A percentile compares a stretch with the other conserved stretches of the same genome.
Evolutionary conservation across 1,140 invertebrate species (phyloP).

Genomic region (Palaemon carinicauda): DNA sequence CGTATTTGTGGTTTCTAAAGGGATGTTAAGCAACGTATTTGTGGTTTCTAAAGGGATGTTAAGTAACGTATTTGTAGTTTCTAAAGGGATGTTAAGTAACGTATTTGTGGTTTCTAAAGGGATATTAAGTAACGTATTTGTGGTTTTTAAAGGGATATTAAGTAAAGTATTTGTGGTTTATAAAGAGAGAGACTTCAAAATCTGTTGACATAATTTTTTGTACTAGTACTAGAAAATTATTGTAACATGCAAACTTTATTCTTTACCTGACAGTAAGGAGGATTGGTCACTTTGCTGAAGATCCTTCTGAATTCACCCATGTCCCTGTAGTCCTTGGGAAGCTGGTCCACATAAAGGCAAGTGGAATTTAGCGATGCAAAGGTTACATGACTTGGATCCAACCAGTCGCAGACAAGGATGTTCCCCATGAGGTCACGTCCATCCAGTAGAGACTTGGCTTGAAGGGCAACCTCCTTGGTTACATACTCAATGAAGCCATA

Average conservation of each 20-base stretch:
- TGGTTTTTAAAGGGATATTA: no score
- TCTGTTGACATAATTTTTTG: no score
- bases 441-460: constrained; percentile 68
- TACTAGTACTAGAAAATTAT: not conserved
- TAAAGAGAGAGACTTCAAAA: no score
- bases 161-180: no score
- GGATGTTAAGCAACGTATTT: no score
- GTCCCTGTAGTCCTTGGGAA: constrained; percentile 70
- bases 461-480: constrained; percentile 67
- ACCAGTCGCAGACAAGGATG: constrained; percentile 69
- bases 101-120: no score
- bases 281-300: constrained; percentile 68
- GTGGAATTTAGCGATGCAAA: constrained; percentile 64
- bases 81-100: no score
- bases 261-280: constrained; percentile 71
- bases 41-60: no score
- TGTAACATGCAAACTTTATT: no score
- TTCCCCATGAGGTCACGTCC: constrained; percentile 64
- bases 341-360: constrained; percentile 60
- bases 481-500: constrained; percentile 73
- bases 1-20: no score
- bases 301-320: constrained; percentile 69
- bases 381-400: constrained; percentile 67
- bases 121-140: no score
- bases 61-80: no score